Base-by-base conservation (phyloP, 2,113 vertebrate species). In the Cyphomyrus discorhynchus region DNA sequence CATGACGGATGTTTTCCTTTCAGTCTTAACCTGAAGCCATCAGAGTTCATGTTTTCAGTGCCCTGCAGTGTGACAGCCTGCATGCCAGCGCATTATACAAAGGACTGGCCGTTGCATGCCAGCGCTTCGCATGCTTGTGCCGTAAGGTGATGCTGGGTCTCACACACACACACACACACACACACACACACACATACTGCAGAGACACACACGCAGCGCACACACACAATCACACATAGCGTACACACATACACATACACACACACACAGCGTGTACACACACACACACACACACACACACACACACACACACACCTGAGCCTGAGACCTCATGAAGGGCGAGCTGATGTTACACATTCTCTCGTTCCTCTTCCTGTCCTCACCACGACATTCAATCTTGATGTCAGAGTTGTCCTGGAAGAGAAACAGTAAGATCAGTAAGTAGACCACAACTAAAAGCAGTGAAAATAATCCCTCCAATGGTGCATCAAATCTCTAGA, bases 311-410 rank as follows among this genome's bases (percentile, higher is more conserved):
- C 92, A 94, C 89, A 99, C 98, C 97, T 98, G 98, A 90, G 96
- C 93, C 92, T 97, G 98, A 91, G 97, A 97, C 50, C 96, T 96
- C 97, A 99, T 98, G 92, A 99, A 99, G 0, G 98, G 98, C 88
- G 97, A 96, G 90, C 98, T 99, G 92, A 99, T 94, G 0, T 99
- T 98, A 93, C 98, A 99, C 90, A 96, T 91, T 92, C 95, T 97
- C 93, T 94, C 96, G 91, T 94, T 92, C 88, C 93, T 96, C 46
- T 94, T 91, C 39, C 91, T 95, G 35, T 97, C 95, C 1, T 96
- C 96, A 0, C 87, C 87, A 89, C 94, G 92, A 3, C 98, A 99
- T 91, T 99, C 97, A 0, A 99, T 97, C 93, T 96, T 97, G 91
- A 97, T 92, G 10, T 99, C 98, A 0, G 96, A 95, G 90, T 96